Percentiles rank a stretch among this genome's conserved stretches.
phyloP scores from a whole-genome alignment of 2,113 vertebrate species.

The Pseudopodoces humilis region DNA sequence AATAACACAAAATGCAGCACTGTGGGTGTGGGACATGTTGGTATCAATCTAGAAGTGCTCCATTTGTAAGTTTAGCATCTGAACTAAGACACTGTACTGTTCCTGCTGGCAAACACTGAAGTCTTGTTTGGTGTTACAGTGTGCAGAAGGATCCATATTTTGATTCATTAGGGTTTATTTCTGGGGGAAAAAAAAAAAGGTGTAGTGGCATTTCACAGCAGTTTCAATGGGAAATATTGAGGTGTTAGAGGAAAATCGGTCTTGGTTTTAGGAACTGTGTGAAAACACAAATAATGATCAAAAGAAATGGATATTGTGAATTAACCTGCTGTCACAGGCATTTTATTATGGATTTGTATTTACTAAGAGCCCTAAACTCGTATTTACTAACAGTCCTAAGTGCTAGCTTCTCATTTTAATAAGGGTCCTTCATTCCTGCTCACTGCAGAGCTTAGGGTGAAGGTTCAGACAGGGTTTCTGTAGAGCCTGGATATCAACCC shows the following conservation, averaged over 20 bases:
- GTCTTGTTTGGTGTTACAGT: not conserved
- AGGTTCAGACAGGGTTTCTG: not conserved
- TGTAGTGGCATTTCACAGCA: not conserved
- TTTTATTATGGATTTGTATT: not conserved
- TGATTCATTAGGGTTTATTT: not conserved
- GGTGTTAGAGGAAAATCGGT: not conserved
- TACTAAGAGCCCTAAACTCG: not conserved
- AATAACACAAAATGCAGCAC: not conserved
- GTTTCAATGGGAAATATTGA: not conserved
- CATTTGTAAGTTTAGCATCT: not conserved
- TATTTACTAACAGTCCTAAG: not conserved
- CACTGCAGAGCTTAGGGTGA: not conserved
- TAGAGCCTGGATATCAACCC: not conserved
- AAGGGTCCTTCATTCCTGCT: not conserved
- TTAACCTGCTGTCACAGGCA: not conserved
- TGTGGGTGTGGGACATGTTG: not conserved
- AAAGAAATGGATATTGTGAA: not conserved
- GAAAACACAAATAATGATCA: not conserved
- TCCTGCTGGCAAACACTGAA: not conserved
- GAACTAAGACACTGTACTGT: not conserved
- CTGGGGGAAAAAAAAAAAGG: rapidly evolving
- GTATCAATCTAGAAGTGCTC: not conserved
- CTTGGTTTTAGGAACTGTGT: not conserved
- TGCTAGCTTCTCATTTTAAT: not conserved
- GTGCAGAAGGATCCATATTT: not conserved